phyloP scores from a whole-genome alignment of 2,797 vertebrate species.

The Anguilla marmorata region DNA sequence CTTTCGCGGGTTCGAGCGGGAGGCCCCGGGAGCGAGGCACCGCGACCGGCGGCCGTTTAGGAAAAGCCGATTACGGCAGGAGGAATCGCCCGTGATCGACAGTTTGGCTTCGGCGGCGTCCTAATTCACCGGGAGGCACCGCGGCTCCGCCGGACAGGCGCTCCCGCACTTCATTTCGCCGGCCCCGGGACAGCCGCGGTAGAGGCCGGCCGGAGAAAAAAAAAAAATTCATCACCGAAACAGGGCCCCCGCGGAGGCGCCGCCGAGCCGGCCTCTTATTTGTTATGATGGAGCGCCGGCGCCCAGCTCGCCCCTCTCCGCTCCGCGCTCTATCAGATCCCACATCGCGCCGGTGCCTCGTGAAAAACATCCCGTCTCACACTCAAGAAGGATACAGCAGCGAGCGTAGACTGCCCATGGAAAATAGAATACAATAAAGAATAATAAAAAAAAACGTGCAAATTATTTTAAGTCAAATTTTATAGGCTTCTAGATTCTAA shows the following conservation, averaged over 20 bases:
- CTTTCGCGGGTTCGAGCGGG: slow-evolving; percentile 66
- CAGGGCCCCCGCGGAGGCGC: slow-evolving; percentile 8
- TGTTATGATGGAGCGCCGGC: slow-evolving; percentile 17
- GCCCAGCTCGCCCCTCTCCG: not conserved
- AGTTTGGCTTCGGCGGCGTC: slow-evolving; percentile 45
- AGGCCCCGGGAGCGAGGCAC: slow-evolving; percentile 37
- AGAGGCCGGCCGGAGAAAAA: not conserved
- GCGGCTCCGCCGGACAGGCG: slow-evolving; percentile 32
- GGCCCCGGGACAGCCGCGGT: not conserved
- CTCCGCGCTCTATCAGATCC: not conserved
- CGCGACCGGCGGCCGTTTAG: slow-evolving; percentile 48
- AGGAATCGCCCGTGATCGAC: slow-evolving; percentile 52
- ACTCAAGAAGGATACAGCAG: not conserved
- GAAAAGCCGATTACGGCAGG: slow-evolving; percentile 52
- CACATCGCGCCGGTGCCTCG: not conserved
- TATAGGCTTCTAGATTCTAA: not conserved
- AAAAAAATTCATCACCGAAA: slow-evolving; percentile 16
- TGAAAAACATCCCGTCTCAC: not conserved
- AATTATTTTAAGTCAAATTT: slow-evolving; percentile 1
- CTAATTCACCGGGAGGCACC: slow-evolving; percentile 56
- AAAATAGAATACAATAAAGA: not conserved
- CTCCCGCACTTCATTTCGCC: slow-evolving; percentile 14
- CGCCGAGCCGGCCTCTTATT: not conserved
- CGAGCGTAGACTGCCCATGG: not conserved
- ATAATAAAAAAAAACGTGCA: not conserved